Base-by-base conservation (phyloP, 2,113 vertebrate genomes). In the Pogona vitticeps region DNA sequence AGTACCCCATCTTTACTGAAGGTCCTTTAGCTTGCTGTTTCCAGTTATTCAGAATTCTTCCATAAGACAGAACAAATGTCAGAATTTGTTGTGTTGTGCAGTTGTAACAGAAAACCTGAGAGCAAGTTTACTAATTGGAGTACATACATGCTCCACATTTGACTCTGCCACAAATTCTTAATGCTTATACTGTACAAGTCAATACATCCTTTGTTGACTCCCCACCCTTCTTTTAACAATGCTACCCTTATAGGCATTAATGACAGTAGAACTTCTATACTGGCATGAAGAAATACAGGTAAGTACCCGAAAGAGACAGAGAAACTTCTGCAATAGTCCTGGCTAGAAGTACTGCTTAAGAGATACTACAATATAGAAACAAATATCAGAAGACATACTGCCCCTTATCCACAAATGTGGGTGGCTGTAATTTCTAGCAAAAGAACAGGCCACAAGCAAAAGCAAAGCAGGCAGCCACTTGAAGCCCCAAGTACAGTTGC, bases 381-480 rank as follows among this genome's bases (percentile, higher is more conserved):
- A 83, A 70, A 59, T 70, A 42, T 70, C 8, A 83, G 31, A 67
- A 77, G 77, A 80, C 80, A 82, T 56, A 23, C 63, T 76, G 28
- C 15, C 40, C n/a, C 80, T 12, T 87, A 2, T 40, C 28, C 38
- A 31, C 61, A 38, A 26, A 82, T 90, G 88, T 7, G 0, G 14
- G 10, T 8, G 59, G 65, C 79, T 79, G 23, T 56, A 80, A 82
- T 71, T 67, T 91, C 88, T 2, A 7, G 81, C 7, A 0, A 75
- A 77, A 0, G 0, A 84, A 75, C 88, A 88, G 87, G 85, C 77
- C 10, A 73, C 23, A 1, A 9, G 63, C 86, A 78, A 52, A 86
- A 94, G 92, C 91, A 90, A 75, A 6, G 20, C 0, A 76, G 46
- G 71, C 70, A 88, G 26, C 71, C 40, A 21, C 63, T 73, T 79